These are phyloP conservation scores for Sarcophaga rosellei DNA, from an alignment of 2,888 invertebrate species.

Conservation along the genomic window DNA sequence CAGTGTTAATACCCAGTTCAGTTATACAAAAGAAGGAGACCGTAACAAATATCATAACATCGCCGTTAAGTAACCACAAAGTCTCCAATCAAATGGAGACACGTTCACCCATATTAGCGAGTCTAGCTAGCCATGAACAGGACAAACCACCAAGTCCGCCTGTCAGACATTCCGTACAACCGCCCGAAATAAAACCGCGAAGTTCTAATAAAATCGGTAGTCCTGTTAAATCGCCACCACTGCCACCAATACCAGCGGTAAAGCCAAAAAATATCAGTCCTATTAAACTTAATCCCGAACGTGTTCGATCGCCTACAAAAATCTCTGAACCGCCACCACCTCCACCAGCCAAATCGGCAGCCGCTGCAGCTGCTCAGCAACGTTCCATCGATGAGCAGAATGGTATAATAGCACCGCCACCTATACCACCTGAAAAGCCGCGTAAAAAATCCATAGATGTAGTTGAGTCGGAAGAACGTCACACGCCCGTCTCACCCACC, in stretches of 20 bases:
- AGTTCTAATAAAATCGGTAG: conserved; percentile 79
- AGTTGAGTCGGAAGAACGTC: conserved; percentile 74
- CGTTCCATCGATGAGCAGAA: conserved; percentile 76
- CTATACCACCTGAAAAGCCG: conserved; percentile 78
- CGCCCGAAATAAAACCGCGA: conserved; percentile 81
- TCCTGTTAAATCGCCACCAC: conserved; percentile 80
- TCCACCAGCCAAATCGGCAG: conserved; percentile 78
- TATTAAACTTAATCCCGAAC: conserved; percentile 79
- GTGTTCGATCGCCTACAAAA: conserved; percentile 79
- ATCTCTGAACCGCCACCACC: conserved; percentile 76
- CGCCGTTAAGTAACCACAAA: conserved; percentile 68
- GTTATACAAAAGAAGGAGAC: conserved; percentile 76
- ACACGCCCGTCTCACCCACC: conserved; percentile 72
- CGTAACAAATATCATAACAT: conserved; percentile 36
- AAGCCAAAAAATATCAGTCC: conserved; percentile 80
- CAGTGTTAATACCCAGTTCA: conserved; percentile 81
- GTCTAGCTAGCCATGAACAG: conserved; percentile 60
- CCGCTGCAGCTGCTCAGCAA: conserved; percentile 77
- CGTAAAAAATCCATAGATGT: conserved; percentile 80
- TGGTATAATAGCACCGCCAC: conserved; percentile 70
- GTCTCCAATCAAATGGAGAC: conserved; percentile 65
- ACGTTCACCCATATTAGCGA: conserved; percentile 70
- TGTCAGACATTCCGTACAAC: conserved; percentile 75
- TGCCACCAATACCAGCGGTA: conserved; percentile 80
- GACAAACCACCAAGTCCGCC: conserved; percentile 79